Base-by-base conservation (phyloP, 1,140 invertebrate species). In the Micrasema minimum region DNA sequence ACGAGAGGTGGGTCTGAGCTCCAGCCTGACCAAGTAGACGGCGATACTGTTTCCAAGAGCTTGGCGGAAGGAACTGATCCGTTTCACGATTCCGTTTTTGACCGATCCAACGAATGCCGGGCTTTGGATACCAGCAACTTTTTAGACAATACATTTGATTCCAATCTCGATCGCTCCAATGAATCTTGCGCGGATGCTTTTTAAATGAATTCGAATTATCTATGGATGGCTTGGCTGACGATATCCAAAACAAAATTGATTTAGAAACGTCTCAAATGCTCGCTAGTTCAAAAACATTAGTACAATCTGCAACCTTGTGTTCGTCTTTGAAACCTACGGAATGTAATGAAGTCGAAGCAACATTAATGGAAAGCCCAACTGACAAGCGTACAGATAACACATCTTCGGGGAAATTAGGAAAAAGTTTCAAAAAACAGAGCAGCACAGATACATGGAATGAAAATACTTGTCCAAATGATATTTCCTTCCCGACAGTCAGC, bases 401-500 rank as follows among this genome's bases (percentile, higher is more conserved):
- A 7, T 79, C 78, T 35, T 73, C 75, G 1, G 74, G 70, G 22
- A 77, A 78, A 65, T 66, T 53, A n/a, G 77, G 77, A 1, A 77
- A 77, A 45, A 41, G 45, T 46, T 37, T 18, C 2, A 53, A 59
- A 35, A 69, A 69, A 16, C 66, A 43, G 16, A 69, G 53, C 12
- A 71, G 62, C 48, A 77, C 75, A 0, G 90, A 91, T 75, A 92
- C 91, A 0, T 93, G 92, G 92, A 92, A 91, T 75, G 91, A 92
- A 69, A 88, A 92, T 75, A 87, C 87, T 10, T 89, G 87, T 53
- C 90, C 89, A 0, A 91, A 91, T 79, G 91, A 93, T 74, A 82
- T 91, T 38, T 91, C 91, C 0, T 93, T 93, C 78, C 92, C 92
- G 0, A 93, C 90, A 45, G 88, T 93, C 14, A 93, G 91, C 67